Evolutionary conservation across 2,113 vertebrate species (phyloP).

Genomic region (Erpornis zantholeuca): DNA sequence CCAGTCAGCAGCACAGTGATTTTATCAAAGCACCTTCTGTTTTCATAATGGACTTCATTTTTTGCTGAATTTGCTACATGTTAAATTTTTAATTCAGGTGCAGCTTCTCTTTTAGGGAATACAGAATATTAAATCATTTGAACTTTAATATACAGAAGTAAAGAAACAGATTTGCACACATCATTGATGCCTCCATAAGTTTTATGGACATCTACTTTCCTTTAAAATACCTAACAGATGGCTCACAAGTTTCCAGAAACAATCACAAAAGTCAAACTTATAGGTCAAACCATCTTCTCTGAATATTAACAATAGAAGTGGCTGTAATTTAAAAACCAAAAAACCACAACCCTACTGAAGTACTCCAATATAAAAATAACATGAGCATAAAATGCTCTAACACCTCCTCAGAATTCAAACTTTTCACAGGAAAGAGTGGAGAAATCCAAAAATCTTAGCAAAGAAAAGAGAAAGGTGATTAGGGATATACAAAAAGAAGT

Average conservation of each 20-base stretch:
- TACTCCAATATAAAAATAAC: neutral
- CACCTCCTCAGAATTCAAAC: neutral
- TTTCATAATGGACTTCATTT: neutral
- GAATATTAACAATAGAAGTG: slow-evolving; percentile 11
- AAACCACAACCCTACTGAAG: neutral
- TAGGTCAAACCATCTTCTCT: slow-evolving; percentile 8
- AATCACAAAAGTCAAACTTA: neutral
- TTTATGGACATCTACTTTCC: neutral
- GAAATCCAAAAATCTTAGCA: neutral
- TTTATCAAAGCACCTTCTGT: neutral
- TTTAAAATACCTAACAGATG: slow-evolving; percentile 26
- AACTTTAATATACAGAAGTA: neutral
- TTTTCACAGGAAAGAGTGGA: neutral
- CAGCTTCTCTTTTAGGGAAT: neutral
- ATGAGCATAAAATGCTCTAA: neutral
- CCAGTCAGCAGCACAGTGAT: neutral
- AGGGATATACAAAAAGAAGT: neutral
- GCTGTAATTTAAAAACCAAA: slow-evolving; percentile 1
- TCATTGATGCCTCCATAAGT: neutral
- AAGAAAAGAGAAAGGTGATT: neutral
- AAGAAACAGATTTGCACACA: neutral
- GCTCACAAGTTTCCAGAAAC: neutral
- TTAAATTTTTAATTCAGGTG: neutral
- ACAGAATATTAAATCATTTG: neutral
- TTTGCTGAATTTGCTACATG: neutral